A percentile compares a stretch with the other conserved stretches of the same genome.
Evolutionary conservation across 2,888 invertebrate species (phyloP).

Genomic region (Andrena haemorrhoa): DNA sequence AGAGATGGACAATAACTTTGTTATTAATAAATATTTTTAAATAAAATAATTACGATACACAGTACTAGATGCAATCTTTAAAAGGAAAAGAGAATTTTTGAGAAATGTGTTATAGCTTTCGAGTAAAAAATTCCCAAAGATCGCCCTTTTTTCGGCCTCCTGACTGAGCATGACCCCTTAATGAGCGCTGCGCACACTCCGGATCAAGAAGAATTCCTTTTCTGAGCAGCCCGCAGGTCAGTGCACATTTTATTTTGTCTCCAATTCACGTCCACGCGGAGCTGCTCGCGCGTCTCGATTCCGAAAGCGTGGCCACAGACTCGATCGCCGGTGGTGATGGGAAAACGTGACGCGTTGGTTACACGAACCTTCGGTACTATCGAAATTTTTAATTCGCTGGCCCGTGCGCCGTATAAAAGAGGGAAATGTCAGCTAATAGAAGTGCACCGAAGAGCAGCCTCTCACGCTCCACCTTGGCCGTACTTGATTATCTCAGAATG

Average conservation of each 20-base stretch:
- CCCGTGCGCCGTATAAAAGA: conserved; percentile 14
- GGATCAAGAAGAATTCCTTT: not conserved
- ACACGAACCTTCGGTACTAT: not conserved
- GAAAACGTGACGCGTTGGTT: not conserved
- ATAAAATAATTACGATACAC: too few relatives aligned
- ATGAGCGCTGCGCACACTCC: not conserved
- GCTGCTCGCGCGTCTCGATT: not conserved
- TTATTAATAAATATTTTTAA: too few relatives aligned
- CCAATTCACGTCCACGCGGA: not conserved
- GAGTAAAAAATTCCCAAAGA: too few relatives aligned
- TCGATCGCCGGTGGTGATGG: not conserved
- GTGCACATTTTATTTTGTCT: not conserved
- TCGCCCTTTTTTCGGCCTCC: too few relatives aligned
- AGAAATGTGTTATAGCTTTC: too few relatives aligned
- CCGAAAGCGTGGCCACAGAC: not conserved
- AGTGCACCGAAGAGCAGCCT: conserved; percentile 2
- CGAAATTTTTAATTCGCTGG: conserved; percentile 23
- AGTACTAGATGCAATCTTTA: too few relatives aligned
- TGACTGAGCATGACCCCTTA: too few relatives aligned
- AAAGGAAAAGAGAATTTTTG: too few relatives aligned
- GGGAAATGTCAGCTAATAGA: conserved; percentile 49
- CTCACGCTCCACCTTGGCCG: conserved; percentile 1
- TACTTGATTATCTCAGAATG: conserved; percentile 28
- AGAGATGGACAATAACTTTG: too few relatives aligned
- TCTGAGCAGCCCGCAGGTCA: not conserved